Evolutionary conservation across 1,140 invertebrate genomes (phyloP).

Genomic region (Radopholus similis): DNA sequence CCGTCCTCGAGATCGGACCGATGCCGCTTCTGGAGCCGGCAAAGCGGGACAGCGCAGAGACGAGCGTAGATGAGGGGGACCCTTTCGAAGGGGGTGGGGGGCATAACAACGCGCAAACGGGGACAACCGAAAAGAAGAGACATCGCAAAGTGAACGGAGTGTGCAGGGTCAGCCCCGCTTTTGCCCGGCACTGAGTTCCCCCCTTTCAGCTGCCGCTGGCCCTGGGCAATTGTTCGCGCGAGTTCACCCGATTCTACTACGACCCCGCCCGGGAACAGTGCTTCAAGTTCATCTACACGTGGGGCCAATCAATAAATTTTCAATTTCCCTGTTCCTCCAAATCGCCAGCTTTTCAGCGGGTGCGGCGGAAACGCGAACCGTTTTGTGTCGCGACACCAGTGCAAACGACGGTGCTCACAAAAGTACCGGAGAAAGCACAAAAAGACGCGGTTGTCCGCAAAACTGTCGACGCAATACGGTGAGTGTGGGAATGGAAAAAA

Average conservation of each 20-base stretch:
- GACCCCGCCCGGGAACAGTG: conserved; percentile 18
- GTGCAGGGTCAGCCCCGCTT: no score
- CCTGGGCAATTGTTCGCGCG: conserved; percentile 21
- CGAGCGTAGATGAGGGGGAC: no score
- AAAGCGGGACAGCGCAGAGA: no score
- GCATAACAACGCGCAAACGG: no score
- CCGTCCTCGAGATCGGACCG: no score
- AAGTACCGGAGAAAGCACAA: conserved; percentile 13
- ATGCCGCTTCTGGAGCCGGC: no score
- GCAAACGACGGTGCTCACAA: conserved; percentile 18
- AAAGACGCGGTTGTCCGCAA: conserved; percentile 16
- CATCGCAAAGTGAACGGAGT: no score
- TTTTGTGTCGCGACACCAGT: conserved; percentile 23
- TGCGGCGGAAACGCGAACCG: conserved; percentile 32
- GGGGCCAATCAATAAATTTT: not conserved
- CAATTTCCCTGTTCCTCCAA: not conserved
- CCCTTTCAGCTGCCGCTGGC: conserved; percentile 13
- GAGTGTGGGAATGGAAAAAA: not conserved
- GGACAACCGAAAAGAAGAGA: no score
- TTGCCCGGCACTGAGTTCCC: no score
- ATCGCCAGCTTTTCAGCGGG: conserved; percentile 24
- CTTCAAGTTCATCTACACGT: conserved; percentile 34
- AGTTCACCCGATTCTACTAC: conserved; percentile 37
- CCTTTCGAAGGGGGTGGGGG: no score
- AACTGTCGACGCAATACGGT: conserved; percentile 1